Evolutionary conservation across 2,797 vertebrate species (phyloP).

Genomic region (Xenentodon cancila): DNA sequence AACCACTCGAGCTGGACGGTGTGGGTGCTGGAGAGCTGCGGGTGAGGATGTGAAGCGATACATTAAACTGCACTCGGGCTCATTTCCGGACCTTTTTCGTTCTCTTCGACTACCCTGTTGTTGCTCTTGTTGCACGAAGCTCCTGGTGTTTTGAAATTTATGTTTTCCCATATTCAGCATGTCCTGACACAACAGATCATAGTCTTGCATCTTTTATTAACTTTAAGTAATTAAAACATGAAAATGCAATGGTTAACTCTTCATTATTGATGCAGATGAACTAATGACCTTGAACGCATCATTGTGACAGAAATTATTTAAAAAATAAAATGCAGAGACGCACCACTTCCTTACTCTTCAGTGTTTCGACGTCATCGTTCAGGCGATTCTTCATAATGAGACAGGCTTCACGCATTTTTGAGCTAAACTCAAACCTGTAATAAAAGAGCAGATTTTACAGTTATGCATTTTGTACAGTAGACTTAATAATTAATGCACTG

Average conservation of each 20-base stretch:
- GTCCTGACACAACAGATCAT: too few relatives aligned
- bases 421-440: slow-evolving; percentile 90
- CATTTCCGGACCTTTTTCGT: too few relatives aligned
- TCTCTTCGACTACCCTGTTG: background rate
- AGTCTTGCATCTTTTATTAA: background rate
- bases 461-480: background rate
- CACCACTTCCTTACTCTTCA: slow-evolving; percentile 91
- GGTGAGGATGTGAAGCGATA: background rate
- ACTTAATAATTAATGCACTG: too few relatives aligned
- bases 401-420: slow-evolving; percentile 94
- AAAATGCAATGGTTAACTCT: background rate
- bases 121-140: slow-evolving; percentile 14
- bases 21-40: slow-evolving; percentile 86
- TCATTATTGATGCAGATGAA: background rate
- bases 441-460: slow-evolving; percentile 11
- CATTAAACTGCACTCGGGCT: background rate
- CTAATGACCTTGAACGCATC: background rate
- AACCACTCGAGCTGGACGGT: slow-evolving; percentile 95
- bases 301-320: slow-evolving; percentile 17
- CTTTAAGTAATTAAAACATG: background rate
- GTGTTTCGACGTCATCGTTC: slow-evolving; percentile 75
- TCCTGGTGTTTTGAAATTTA: slow-evolving; percentile 16
- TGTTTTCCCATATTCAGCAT: background rate
- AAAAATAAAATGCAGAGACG: slow-evolving; percentile 56
- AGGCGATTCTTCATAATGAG: slow-evolving; percentile 89